A percentile compares a stretch with the other conserved stretches of the same genome.
Conservation (phyloP, 2,888 invertebrate genomes). For the Acronicta aceris region DNA sequence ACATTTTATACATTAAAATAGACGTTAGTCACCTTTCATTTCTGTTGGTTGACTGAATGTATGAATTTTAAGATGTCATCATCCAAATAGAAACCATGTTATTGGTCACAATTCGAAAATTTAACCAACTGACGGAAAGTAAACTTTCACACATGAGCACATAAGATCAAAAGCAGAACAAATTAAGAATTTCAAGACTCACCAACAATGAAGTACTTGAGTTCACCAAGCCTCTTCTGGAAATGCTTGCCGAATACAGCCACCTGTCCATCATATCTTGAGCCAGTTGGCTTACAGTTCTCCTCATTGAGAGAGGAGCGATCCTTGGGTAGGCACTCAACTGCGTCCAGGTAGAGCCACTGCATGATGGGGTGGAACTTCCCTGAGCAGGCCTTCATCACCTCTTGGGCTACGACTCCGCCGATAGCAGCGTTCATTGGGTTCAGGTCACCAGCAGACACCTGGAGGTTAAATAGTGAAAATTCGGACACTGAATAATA, state of each 20-base stretch:
- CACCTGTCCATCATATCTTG: conserved; percentile 96
- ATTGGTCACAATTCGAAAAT: too few relatives aligned
- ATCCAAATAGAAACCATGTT: too few relatives aligned
- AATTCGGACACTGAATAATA: too few relatives aligned
- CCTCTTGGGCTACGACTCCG: conserved; percentile 99
- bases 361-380: conserved; percentile 98
- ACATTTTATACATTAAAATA: too few relatives aligned
- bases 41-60: too few relatives aligned
- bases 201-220: conserved; percentile 94
- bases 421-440: conserved; percentile 98
- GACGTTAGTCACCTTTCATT: too few relatives aligned
- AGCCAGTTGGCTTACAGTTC: conserved; percentile 91
- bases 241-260: conserved; percentile 97
- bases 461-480: conserved; percentile 61
- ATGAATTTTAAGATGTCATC: too few relatives aligned
- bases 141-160: neutral
- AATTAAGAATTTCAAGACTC: conserved; percentile 54
- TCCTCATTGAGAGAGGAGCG: conserved; percentile 91
- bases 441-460: conserved; percentile 93
- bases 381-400: conserved; percentile 99
- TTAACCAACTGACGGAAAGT: too few relatives aligned
- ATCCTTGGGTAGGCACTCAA: conserved; percentile 96
- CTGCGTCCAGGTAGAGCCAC: conserved; percentile 98
- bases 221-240: conserved; percentile 94
- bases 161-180: too few relatives aligned